Conservation (phyloP, 1,140 invertebrate species). For the Drosophila watanabei region DNA sequence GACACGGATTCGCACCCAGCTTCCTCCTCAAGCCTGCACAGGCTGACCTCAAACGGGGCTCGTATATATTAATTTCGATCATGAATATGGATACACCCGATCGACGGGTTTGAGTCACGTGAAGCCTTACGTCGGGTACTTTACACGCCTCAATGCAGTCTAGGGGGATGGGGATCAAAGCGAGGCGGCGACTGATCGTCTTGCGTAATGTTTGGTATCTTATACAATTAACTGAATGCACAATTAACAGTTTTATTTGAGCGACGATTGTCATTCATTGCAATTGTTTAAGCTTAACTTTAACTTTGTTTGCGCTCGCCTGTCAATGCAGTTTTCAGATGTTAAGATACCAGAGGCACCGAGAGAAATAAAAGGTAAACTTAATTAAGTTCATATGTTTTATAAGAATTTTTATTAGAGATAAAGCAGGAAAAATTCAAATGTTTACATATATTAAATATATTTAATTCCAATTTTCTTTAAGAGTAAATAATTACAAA, state of each 20-base stretch:
- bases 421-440: neutral
- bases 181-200: constrained; percentile 14
- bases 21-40: constrained; percentile 50
- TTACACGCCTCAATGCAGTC: constrained; percentile 77
- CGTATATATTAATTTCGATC: constrained; percentile 38
- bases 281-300: constrained; percentile 52
- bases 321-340: constrained; percentile 25
- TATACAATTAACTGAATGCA: constrained; percentile 62
- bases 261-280: constrained; percentile 53
- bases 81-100: constrained; percentile 44
- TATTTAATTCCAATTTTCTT: neutral
- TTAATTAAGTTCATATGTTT: neutral
- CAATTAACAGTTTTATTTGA: constrained; percentile 69
- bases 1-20: constrained; percentile 52
- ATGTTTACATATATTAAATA: neutral
- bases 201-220: constrained; percentile 51
- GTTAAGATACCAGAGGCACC: constrained; percentile 19
- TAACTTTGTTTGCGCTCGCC: constrained; percentile 33
- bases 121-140: constrained; percentile 70
- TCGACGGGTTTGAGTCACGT: constrained; percentile 64
- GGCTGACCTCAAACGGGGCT: constrained; percentile 50
- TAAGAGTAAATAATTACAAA: neutral
- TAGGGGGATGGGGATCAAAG: neutral
- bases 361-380: neutral
- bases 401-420: too few species aligned